A percentile compares a stretch with the other conserved stretches of the same genome.
Evolutionary conservation across 92 coral and sea anemone species (phyloP).

Genomic region (Micromussa lordhowensis): DNA sequence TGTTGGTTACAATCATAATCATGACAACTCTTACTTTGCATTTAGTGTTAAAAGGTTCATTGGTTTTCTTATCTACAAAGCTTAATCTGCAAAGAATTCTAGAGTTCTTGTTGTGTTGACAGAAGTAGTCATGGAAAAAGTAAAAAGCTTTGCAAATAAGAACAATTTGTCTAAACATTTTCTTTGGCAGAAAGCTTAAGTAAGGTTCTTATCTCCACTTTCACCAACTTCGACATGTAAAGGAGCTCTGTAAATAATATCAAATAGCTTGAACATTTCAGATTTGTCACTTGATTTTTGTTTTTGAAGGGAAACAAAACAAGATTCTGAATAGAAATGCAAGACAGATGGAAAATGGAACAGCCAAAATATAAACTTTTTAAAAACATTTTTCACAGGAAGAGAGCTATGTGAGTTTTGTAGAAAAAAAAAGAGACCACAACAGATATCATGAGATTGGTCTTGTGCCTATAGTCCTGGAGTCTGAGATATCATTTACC

Average conservation of each 20-base stretch:
- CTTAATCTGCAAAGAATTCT: neutral
- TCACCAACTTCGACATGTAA: neutral
- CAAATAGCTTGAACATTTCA: neutral
- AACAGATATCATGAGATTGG: slow-evolving; percentile 12
- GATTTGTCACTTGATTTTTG: neutral
- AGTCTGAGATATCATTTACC: neutral
- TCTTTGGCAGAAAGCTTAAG: neutral
- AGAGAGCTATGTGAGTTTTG: neutral
- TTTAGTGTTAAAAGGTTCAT: neutral
- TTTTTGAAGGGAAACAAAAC: neutral
- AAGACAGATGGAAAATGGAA: too few relatives aligned
- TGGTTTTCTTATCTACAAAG: neutral
- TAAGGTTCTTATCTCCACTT: neutral
- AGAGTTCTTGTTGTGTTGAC: neutral
- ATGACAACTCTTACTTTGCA: neutral
- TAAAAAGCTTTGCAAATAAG: neutral
- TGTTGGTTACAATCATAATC: neutral
- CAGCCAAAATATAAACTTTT: neutral
- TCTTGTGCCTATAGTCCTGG: neutral
- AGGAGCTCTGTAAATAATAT: neutral
- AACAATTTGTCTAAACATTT: neutral
- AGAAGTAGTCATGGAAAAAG: neutral
- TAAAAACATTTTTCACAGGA: neutral
- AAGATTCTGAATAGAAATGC: neutral
- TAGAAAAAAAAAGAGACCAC: neutral